Evolutionary conservation across 2,888 invertebrate genomes (phyloP).

Genomic region (Ashinkailepas kermadecensis): DNA sequence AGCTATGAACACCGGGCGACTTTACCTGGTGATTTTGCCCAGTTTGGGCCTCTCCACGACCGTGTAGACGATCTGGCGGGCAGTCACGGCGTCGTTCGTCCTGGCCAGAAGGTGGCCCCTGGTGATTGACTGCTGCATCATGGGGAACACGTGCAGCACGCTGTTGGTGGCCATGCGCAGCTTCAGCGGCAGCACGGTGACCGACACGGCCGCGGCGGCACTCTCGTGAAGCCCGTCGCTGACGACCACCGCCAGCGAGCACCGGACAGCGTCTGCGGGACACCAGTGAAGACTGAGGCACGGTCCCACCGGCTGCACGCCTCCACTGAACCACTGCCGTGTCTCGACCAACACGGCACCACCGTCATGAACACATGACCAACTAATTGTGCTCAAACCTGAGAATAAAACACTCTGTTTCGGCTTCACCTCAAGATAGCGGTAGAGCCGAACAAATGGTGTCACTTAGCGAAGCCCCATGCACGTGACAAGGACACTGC

Average conservation of each 20-base stretch:
- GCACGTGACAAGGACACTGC: too few species aligned
- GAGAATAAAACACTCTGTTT: too few species aligned
- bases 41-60: constrained; percentile 41
- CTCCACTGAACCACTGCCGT: too few species aligned
- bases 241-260: constrained; percentile 43
- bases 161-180: constrained; percentile 53
- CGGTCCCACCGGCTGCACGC: too few species aligned
- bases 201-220: constrained; percentile 61
- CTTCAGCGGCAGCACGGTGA: constrained; percentile 66
- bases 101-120: constrained; percentile 60
- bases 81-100: constrained; percentile 59
- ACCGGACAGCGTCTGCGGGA: neutral
- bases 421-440: too few species aligned
- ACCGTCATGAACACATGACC: too few species aligned
- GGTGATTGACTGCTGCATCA: constrained; percentile 72
- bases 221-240: constrained; percentile 78
- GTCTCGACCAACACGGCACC: too few species aligned
- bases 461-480: too few species aligned
- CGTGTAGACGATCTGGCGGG: constrained; percentile 60
- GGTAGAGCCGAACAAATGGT: too few species aligned
- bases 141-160: constrained; percentile 73
- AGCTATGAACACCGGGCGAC: too few species aligned
- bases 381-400: too few species aligned
- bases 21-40: neutral
- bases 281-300: too few species aligned